These are phyloP conservation scores for Scomber scombrus DNA, from an alignment of 2,113 vertebrate species.

Conservation along the genomic window DNA sequence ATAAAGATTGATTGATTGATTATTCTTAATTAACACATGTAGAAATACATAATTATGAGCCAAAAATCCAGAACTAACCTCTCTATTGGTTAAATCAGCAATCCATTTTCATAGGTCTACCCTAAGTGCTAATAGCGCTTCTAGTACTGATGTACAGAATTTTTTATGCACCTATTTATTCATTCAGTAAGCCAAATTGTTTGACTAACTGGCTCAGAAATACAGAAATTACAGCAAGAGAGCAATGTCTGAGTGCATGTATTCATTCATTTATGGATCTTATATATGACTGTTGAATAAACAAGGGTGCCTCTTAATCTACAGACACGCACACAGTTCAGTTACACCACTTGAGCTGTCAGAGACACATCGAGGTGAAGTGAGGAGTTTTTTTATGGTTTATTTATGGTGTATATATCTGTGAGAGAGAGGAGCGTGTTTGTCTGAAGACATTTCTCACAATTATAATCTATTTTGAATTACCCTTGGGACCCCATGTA, in stretches of 20 bases:
- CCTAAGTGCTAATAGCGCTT: too few relatives aligned
- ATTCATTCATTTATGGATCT: constrained; percentile 15
- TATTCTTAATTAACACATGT: too few relatives aligned
- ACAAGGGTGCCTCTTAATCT: neutral
- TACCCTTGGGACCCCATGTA: constrained; percentile 38
- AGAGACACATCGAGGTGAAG: neutral
- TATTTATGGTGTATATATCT: constrained; percentile 6
- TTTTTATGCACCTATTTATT: neutral
- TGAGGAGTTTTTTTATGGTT: neutral
- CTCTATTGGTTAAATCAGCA: too few relatives aligned
- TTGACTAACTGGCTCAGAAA: neutral
- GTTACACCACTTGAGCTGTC: constrained; percentile 20
- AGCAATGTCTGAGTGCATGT: neutral
- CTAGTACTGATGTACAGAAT: neutral
- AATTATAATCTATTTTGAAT: constrained; percentile 68
- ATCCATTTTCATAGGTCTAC: neutral
- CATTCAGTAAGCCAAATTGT: neutral
- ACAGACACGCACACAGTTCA: constrained; percentile 5
- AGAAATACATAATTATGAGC: too few relatives aligned
- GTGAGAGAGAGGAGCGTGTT: constrained; percentile 22
- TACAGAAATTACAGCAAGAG: neutral
- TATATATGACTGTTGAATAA: constrained; percentile 18
- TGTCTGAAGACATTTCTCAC: constrained; percentile 45
- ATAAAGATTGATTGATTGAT: too few relatives aligned
- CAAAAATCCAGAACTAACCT: too few relatives aligned